A percentile compares a stretch with the other conserved stretches of the same genome.
Conservation (phyloP, 1,140 invertebrate genomes). For the Vanessa atalanta region DNA sequence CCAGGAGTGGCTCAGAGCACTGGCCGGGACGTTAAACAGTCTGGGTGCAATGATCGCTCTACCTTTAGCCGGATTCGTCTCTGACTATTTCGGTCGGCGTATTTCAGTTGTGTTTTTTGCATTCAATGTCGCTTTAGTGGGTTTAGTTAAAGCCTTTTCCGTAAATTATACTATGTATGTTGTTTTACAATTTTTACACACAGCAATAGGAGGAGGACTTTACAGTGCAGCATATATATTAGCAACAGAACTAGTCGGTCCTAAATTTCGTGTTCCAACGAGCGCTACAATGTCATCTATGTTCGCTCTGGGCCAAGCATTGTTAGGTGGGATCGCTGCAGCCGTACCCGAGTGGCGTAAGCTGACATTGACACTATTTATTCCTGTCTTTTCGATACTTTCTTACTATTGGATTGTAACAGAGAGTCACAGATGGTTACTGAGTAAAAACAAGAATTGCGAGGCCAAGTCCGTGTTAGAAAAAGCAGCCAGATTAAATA, state of each 20-base stretch:
- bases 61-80: conserved; percentile 63
- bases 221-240: conserved; percentile 73
- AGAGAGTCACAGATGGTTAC: conserved; percentile 88
- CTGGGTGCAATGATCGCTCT: conserved; percentile 65
- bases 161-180: conserved; percentile 70
- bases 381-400: conserved; percentile 84
- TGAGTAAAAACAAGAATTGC: conserved; percentile 86
- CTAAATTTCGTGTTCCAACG: conserved; percentile 86
- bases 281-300: conserved; percentile 86
- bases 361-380: conserved; percentile 85
- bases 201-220: conserved; percentile 66
- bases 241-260: conserved; percentile 89
- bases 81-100: conserved; percentile 64
- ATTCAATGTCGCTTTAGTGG: conserved; percentile 62
- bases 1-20: conserved; percentile 65
- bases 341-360: conserved; percentile 86
- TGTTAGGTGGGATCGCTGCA: conserved; percentile 85
- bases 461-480: conserved; percentile 82
- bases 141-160: conserved; percentile 63
- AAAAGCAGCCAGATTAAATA: conserved; percentile 85
- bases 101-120: conserved; percentile 65
- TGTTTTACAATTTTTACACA: conserved; percentile 65
- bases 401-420: conserved; percentile 83
- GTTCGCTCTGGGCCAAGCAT: conserved; percentile 87
- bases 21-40: conserved; percentile 68